Evolutionary conservation across 2,888 invertebrate species (phyloP).

Genomic region (Biston stratarius): DNA sequence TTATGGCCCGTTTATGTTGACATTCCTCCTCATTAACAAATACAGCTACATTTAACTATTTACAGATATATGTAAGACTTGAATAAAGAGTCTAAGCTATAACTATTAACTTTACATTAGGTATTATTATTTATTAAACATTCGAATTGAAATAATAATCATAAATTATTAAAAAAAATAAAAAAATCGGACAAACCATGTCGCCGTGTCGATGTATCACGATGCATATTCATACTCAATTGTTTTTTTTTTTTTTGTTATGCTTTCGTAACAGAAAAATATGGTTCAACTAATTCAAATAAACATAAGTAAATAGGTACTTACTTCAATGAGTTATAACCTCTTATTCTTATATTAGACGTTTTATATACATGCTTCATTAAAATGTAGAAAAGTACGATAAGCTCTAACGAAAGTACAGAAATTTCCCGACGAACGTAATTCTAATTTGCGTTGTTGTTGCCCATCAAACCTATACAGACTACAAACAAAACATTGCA

Average conservation of each 20-base stretch:
- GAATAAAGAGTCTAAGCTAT: neutral
- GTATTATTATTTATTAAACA: neutral
- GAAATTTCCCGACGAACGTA: no score
- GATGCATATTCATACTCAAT: neutral
- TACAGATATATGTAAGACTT: conserved; percentile 3
- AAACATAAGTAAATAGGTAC: neutral
- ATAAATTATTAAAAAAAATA: no score
- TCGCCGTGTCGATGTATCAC: neutral
- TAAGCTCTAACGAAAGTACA: neutral
- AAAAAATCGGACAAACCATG: neutral
- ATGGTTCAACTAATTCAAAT: no score
- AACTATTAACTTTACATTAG: neutral
- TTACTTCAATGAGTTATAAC: neutral
- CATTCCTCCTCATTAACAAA: neutral
- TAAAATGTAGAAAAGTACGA: neutral
- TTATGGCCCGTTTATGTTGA: neutral
- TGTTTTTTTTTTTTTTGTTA: no score
- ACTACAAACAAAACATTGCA: no score
- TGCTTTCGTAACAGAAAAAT: no score
- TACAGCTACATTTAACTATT: conserved; percentile 4
- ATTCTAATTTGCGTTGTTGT: no score
- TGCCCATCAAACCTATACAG: no score
- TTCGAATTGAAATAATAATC: neutral
- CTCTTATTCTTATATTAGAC: neutral
- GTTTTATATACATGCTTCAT: neutral